Percentiles rank a stretch among this genome's conserved stretches.
These are phyloP conservation scores for Paralichthys olivaceus DNA, from an alignment of 2,113 vertebrate genomes.

Conservation along the genomic window DNA sequence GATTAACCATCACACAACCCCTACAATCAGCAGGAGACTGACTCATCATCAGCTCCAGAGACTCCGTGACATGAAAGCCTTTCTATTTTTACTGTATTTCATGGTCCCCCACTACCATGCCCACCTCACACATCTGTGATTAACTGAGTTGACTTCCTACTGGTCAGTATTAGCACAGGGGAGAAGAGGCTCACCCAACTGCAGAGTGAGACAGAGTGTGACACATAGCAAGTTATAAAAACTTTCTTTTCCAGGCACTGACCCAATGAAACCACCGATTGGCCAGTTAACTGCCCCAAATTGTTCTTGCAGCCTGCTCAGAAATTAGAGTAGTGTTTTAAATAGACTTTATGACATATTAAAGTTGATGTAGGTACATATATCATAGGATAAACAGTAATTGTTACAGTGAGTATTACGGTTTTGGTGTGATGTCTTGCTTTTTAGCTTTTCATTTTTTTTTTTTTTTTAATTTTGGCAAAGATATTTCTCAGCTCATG, in stretches of 20 bases:
- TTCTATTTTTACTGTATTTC: constrained; percentile 44
- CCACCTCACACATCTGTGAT: constrained; percentile 39
- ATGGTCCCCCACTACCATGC: not conserved
- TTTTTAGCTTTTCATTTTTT: not conserved
- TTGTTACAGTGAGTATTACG: not conserved
- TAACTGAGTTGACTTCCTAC: constrained; percentile 25
- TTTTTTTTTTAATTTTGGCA: not conserved
- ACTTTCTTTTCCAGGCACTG: not conserved
- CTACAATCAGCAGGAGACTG: constrained; percentile 19
- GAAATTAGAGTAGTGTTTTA: constrained; percentile 5
- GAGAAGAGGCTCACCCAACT: constrained; percentile 10
- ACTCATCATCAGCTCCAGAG: constrained; percentile 39
- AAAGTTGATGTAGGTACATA: not conserved
- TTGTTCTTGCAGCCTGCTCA: not conserved
- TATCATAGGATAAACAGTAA: not conserved
- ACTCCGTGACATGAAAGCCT: constrained; percentile 39
- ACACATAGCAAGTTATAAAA: not conserved
- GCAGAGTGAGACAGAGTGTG: constrained; percentile 12
- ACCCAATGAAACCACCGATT: not conserved
- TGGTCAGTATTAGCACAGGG: constrained; percentile 1
- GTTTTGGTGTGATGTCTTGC: too few relatives aligned
- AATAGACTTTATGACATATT: not conserved
- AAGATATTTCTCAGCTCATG: not conserved
- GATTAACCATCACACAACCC: constrained; percentile 19
- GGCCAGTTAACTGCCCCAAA: not conserved